Conservation (phyloP, 1,140 invertebrate species). For the Lamellibrachia luymesi region DNA sequence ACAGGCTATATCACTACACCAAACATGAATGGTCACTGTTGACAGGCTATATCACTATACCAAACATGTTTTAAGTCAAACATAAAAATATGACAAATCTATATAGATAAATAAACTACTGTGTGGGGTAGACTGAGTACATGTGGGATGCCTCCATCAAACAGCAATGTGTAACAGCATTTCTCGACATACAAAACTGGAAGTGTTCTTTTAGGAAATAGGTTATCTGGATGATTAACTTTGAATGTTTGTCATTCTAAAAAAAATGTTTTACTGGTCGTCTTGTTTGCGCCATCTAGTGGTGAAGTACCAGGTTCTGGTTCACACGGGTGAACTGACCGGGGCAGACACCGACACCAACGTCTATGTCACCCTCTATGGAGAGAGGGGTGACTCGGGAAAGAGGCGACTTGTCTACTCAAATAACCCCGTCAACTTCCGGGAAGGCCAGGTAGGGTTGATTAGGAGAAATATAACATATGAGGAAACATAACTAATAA, state of each 20-base stretch:
- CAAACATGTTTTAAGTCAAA: too few species aligned
- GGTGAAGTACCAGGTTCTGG: constrained; percentile 50
- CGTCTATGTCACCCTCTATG: constrained; percentile 39
- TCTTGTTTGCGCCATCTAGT: constrained; percentile 25
- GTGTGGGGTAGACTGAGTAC: too few species aligned
- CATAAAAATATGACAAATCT: too few species aligned
- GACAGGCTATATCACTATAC: too few species aligned
- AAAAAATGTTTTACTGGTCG: not conserved
- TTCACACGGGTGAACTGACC: constrained; percentile 51
- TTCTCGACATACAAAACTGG: too few species aligned
- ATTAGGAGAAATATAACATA: not conserved
- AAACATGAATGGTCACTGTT: too few species aligned
- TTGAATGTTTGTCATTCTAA: not conserved
- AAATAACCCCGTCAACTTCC: constrained; percentile 20
- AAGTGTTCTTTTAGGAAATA: not conserved
- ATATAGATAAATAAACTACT: too few species aligned
- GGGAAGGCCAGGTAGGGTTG: constrained; percentile 23
- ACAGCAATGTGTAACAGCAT: too few species aligned
- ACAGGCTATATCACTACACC: too few species aligned
- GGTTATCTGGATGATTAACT: not conserved
- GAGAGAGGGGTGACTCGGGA: constrained; percentile 39
- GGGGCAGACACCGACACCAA: constrained; percentile 45
- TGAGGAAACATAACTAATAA: not conserved
- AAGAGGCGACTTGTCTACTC: constrained; percentile 31
- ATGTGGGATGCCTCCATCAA: not conserved